A percentile compares a stretch with the other conserved stretches of the same genome.
Conservation (phyloP, 1,140 invertebrate genomes). For the Trinorchestia longiramus region DNA sequence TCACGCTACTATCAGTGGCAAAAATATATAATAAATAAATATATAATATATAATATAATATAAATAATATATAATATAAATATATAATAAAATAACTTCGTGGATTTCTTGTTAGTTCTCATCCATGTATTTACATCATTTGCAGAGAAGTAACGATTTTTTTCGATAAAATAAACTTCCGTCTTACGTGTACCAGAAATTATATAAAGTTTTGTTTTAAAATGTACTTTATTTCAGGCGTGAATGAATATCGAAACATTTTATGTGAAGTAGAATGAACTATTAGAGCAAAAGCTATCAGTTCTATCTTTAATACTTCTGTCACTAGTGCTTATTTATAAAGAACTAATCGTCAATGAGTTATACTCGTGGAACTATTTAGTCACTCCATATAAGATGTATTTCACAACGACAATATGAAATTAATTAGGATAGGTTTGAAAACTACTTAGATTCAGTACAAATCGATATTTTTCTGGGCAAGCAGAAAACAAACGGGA, state of each 20-base stretch:
- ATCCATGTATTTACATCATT: not conserved
- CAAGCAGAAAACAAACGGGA: not conserved
- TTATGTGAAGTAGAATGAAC: not conserved
- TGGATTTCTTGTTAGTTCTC: not conserved
- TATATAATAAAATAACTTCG: too few relatives aligned
- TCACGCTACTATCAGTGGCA: too few relatives aligned
- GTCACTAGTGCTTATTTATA: too few relatives aligned
- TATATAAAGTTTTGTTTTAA: not conserved
- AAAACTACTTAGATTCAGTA: not conserved
- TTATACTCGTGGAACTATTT: too few relatives aligned
- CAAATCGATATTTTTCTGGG: not conserved
- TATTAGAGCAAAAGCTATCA: too few relatives aligned
- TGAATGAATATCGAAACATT: not conserved
- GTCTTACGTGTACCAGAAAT: not conserved
- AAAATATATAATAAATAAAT: too few relatives aligned
- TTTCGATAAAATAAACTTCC: not conserved
- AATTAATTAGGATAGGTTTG: not conserved
- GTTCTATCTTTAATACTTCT: too few relatives aligned
- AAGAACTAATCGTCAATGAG: too few relatives aligned
- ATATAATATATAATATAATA: too few relatives aligned
- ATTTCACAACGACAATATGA: not conserved
- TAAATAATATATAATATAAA: too few relatives aligned
- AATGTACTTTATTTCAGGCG: not conserved
- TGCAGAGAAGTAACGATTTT: not conserved
- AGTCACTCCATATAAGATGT: not conserved